Evolutionary conservation across 2,888 invertebrate species (phyloP).

Genomic region (Oscheius sp.): DNA sequence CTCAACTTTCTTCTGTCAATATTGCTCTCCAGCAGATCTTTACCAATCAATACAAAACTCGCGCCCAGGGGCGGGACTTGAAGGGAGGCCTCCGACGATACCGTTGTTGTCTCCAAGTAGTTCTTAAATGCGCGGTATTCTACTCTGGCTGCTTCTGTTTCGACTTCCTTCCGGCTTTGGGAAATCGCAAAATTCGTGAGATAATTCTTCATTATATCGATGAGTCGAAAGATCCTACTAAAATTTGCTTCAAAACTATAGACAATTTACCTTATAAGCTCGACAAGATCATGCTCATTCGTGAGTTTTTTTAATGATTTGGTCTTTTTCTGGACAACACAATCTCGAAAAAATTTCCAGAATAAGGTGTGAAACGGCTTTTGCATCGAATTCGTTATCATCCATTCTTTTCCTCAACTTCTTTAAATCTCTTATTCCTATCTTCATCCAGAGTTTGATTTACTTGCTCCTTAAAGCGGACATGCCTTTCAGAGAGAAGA

Average conservation of each 20-base stretch:
- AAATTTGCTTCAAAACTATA: conserved; percentile 27
- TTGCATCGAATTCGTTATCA: conserved; percentile 38
- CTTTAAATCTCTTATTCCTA: conserved; percentile 25
- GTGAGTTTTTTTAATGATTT: conserved; percentile 83
- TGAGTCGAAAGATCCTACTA: conserved; percentile 75
- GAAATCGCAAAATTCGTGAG: conserved; percentile 92
- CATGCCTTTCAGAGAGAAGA: conserved; percentile 84
- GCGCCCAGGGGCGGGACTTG: conserved; percentile 8
- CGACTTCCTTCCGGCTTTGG: conserved; percentile 79
- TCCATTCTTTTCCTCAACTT: conserved; percentile 37
- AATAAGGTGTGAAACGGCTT: conserved; percentile 78
- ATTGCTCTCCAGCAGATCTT: conserved; percentile 32
- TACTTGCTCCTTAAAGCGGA: conserved; percentile 83
- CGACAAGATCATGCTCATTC: conserved; percentile 73
- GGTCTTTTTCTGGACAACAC: conserved; percentile 92
- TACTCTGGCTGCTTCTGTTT: conserved; percentile 88
- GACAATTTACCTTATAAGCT: conserved; percentile 38
- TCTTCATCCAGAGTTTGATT: conserved; percentile 75
- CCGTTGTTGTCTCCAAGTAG: too few species aligned
- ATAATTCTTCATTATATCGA: conserved; percentile 90
- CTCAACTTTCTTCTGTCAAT: conserved; percentile 33
- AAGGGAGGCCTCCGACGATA: too few species aligned
- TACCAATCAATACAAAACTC: conserved; percentile 36
- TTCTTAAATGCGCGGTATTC: conserved; percentile 91
- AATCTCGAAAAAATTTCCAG: conserved; percentile 86